Evolutionary conservation across 2,888 invertebrate genomes (phyloP), one percentile per base, ranked within the genome.

Genomic region (Adineta ricciae): DNA sequence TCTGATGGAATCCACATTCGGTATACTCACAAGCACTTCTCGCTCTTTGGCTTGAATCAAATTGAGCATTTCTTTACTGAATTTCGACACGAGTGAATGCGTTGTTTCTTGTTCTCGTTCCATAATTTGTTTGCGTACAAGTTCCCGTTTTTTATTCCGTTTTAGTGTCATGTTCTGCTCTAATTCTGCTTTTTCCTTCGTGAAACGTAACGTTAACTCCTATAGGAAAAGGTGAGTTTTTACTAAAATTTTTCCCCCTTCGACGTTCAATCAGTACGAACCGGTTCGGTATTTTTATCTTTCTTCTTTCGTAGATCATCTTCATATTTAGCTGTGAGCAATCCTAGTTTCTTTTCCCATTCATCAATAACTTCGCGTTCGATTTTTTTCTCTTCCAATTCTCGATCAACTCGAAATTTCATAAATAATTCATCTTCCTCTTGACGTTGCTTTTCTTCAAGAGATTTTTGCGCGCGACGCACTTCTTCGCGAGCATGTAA

Each of bases 31-130:
- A 19, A 83, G 88, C 83, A 90, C 85, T 86, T 97, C 96, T 88
- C 95, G 94, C 87, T 96, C 93, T 87, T 96, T 94, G 89, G 95
- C 95, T 89, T 95, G 96, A 90, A 98, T 96, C 89, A 99, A 92
- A 89, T 96, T 95, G 92, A 99, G 92, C 99, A 99, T 99, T 92
- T 98, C 97, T 90, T 95, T 94, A 88, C 96, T 96, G 91, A 99
- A 98, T 89, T 96, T 95, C 91, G 97, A 96, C 49, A 99, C 96
- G 88, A 99, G 91, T 0, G 96, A 96, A 82, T 97, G 96, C 24
- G 98, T 98, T 86, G 95, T 94, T 88, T 95, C 94, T 90, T 96
- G 93, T 92, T 97, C 97, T 89, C 96, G 95, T 90, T 97, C 96
- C 88, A 96, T 92, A 93, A 97, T 94, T 91, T 96, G 95, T 88